phyloP scores from a whole-genome alignment of 2,797 vertebrate genomes.

The Phrynocephalus vlangalii region DNA sequence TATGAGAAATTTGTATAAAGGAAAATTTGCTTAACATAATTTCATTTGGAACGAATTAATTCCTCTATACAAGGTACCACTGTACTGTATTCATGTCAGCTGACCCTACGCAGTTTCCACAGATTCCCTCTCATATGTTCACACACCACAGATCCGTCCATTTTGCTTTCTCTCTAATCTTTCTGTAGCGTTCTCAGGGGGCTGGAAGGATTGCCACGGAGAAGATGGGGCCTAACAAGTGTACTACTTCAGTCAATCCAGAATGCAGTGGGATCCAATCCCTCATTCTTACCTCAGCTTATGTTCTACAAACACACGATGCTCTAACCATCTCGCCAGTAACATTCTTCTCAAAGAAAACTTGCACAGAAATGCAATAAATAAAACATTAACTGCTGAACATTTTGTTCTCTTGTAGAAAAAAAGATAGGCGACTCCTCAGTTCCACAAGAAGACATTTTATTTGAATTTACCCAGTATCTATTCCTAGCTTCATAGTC shows the following conservation, averaged over 20 bases:
- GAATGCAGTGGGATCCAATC: not conserved
- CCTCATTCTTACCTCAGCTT: not conserved
- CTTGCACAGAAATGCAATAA: not conserved
- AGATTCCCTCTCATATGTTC: no score
- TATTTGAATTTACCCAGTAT: not conserved
- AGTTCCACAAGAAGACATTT: not conserved
- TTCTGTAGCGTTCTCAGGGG: not conserved
- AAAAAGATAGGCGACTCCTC: not conserved
- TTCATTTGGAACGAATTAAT: no score
- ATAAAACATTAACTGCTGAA: not conserved
- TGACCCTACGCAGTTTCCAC: no score
- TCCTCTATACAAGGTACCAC: no score
- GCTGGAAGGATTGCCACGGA: no score
- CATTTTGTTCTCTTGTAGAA: not conserved
- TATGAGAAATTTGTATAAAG: no score
- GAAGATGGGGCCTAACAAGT: not conserved
- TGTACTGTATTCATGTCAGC: no score
- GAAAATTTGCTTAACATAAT: no score
- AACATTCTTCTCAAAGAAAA: not conserved
- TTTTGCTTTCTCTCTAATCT: not conserved
- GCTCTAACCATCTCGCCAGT: not conserved
- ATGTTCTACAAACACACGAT: not conserved
- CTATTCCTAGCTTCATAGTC: conserved; percentile 1
- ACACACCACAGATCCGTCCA: not conserved
- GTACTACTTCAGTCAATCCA: not conserved